Percentiles rank a stretch among this genome's conserved stretches.
Conservation (phyloP, 2,113 vertebrate genomes). For the Tinamus guttatus region DNA sequence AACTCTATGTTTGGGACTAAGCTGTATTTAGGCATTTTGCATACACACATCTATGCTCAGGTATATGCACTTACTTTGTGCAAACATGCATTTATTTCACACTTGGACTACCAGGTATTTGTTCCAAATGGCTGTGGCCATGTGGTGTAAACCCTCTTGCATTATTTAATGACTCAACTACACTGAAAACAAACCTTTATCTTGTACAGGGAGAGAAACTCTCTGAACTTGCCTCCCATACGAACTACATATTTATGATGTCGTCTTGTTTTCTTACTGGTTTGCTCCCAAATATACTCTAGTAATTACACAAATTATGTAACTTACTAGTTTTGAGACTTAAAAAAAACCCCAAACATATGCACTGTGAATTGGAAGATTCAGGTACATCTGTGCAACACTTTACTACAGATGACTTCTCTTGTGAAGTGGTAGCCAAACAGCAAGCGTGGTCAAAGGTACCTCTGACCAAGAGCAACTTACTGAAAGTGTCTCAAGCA, state of each 20-base stretch:
- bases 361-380: background rate
- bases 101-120: slow-evolving; percentile 48
- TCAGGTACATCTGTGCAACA: background rate
- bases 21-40: slow-evolving; percentile 1
- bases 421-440: background rate
- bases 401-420: slow-evolving; percentile 10
- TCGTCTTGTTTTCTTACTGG: background rate
- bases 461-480: background rate
- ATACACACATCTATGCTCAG: background rate
- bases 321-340: background rate
- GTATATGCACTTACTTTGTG: background rate
- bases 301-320: background rate
- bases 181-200: slow-evolving; percentile 24
- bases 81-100: slow-evolving; percentile 25
- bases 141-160: slow-evolving; percentile 60
- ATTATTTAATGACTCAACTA: slow-evolving; percentile 69
- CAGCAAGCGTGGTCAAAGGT: background rate
- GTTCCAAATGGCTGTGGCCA: slow-evolving; percentile 60
- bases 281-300: background rate
- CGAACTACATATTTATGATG: background rate
- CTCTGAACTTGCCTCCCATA: background rate
- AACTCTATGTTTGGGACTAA: background rate
- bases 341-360: background rate
- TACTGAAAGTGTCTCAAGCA: background rate
- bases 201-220: slow-evolving; percentile 31